Percentiles rank a stretch among this genome's conserved stretches.
These are phyloP conservation scores for Anthonomus grandis DNA, from an alignment of 1,140 invertebrate genomes.

Conservation along the genomic window DNA sequence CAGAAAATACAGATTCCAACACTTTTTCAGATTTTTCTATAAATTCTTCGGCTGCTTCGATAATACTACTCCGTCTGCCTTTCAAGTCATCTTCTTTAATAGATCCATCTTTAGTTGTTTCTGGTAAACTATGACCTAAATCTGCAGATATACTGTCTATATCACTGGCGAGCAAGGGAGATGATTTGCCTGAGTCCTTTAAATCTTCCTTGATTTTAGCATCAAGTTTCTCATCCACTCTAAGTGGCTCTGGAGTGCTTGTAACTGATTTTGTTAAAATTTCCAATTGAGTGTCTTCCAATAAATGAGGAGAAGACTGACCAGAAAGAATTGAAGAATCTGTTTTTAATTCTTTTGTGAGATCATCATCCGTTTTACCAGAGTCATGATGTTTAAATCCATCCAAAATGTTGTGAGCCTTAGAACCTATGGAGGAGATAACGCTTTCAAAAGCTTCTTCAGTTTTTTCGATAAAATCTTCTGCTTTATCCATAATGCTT, in stretches of 20 bases:
- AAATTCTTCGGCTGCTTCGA: background rate
- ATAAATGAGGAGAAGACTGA: too few species aligned
- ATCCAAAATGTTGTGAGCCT: background rate
- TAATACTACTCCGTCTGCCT: background rate
- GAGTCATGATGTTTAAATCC: too few species aligned
- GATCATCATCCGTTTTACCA: too few species aligned
- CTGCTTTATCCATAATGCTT: constrained; percentile 1
- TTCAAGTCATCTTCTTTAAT: background rate
- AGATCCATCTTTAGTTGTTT: background rate
- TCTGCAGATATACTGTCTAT: background rate
- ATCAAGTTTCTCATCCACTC: background rate
- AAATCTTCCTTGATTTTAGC: background rate
- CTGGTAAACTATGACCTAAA: background rate
- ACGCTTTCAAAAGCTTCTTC: background rate
- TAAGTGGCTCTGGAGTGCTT: too few species aligned
- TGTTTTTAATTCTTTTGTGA: too few species aligned
- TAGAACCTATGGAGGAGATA: background rate
- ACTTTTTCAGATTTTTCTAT: constrained; percentile 16
- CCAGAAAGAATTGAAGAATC: too few species aligned
- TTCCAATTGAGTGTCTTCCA: too few species aligned
- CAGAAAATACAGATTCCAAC: background rate
- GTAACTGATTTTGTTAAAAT: too few species aligned
- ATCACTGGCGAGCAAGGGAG: too few species aligned
- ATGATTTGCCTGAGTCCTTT: background rate
- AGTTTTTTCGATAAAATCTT: constrained; percentile 2